These are phyloP conservation scores for Campylomormyrus numenius DNA, from an alignment of 2,113 vertebrate species.

Conservation along the genomic window DNA sequence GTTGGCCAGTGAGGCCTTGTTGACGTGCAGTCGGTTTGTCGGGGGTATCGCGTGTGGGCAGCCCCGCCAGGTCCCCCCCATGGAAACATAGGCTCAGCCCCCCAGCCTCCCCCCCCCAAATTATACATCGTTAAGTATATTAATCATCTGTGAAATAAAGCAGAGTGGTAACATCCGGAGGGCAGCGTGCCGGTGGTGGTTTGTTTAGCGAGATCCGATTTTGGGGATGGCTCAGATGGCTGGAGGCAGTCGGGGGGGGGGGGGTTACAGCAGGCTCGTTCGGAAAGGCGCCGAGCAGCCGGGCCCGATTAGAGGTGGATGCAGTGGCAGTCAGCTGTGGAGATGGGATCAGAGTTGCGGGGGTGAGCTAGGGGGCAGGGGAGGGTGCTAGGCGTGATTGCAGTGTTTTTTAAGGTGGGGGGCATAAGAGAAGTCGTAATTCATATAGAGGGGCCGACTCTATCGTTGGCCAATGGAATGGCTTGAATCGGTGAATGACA, in stretches of 20 bases:
- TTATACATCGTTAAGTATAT: conserved; percentile 55
- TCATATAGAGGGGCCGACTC: neutral
- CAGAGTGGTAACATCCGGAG: conserved; percentile 28
- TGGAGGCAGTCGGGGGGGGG: conserved; percentile 1
- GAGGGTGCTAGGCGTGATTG: neutral
- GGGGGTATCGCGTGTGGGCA: neutral
- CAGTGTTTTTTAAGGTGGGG: conserved; percentile 5
- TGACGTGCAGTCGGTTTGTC: neutral
- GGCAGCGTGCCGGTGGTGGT: conserved; percentile 20
- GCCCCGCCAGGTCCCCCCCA: neutral
- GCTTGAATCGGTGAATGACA: neutral
- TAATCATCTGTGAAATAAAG: conserved; percentile 67
- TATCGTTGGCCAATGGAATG: neutral
- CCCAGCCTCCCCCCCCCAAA: conserved; percentile 29
- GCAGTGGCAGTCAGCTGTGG: neutral
- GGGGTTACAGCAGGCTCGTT: conserved; percentile 25
- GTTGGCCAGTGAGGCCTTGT: neutral
- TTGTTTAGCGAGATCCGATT: conserved; percentile 28
- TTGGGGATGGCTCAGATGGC: neutral
- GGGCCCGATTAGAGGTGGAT: conserved; percentile 10
- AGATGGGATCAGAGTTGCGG: neutral
- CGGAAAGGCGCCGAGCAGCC: conserved; percentile 28
- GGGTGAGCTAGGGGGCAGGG: neutral
- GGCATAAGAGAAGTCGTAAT: neutral
- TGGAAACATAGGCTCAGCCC: neutral